phyloP scores from a whole-genome alignment of 53 echinoderm and acorn worm genomes.

The Luidia sarsii region DNA sequence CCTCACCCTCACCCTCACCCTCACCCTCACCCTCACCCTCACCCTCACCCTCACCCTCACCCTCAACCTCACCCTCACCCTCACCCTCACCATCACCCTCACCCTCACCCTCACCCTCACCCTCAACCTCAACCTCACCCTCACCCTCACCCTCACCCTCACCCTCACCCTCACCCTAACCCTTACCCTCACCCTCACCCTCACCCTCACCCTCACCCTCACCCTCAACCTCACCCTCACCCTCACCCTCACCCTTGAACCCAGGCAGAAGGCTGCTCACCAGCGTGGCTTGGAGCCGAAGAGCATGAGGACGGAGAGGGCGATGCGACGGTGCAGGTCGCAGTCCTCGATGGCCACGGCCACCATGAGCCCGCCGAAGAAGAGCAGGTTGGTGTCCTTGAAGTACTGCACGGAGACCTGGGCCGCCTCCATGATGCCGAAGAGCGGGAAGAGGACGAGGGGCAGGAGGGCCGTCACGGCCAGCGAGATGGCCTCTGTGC shows the following conservation, averaged over 20 bases:
- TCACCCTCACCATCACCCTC: not conserved
- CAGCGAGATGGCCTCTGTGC: conserved; percentile 81
- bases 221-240: not conserved
- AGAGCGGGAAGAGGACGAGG: conserved; percentile 88
- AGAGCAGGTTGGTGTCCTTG: conserved; percentile 83
- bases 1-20: not conserved
- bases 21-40: not conserved
- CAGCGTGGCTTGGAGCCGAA: conserved; percentile 82
- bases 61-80: not conserved
- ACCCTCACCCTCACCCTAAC: not conserved
- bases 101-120: not conserved
- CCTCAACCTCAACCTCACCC: not conserved
- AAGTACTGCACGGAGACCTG: conserved; percentile 83
- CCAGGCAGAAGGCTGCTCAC: too few species aligned
- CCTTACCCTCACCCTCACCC: not conserved
- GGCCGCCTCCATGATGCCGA: conserved; percentile 78
- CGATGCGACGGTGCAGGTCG: conserved; percentile 87
- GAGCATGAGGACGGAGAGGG: conserved; percentile 76
- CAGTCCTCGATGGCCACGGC: conserved; percentile 87
- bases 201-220: not conserved
- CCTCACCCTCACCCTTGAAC: not conserved
- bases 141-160: not conserved
- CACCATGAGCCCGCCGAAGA: conserved; percentile 86
- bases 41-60: too few species aligned
- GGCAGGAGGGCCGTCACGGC: conserved; percentile 91